These are phyloP conservation scores for Tenthredo amoena DNA, from an alignment of 2,888 invertebrate genomes.

Conservation along the genomic window DNA sequence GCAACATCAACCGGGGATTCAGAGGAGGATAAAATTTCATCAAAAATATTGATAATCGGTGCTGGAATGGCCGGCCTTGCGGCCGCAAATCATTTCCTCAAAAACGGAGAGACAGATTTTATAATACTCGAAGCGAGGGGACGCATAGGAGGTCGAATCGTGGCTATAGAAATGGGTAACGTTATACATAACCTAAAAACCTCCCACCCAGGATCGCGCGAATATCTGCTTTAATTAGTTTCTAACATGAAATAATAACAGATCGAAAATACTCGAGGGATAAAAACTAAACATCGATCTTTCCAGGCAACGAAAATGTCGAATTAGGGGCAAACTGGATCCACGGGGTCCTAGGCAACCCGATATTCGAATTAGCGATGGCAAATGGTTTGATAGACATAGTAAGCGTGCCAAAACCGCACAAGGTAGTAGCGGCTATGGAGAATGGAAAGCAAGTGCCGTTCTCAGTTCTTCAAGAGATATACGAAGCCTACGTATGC, in stretches of 20 bases:
- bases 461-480: slow-evolving; percentile 91
- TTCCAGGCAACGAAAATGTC: slow-evolving; percentile 79
- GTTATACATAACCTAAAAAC: slow-evolving; percentile 31
- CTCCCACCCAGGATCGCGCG: not conserved
- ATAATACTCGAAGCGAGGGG: slow-evolving; percentile 90
- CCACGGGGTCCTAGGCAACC: slow-evolving; percentile 94
- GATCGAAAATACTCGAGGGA: not conserved
- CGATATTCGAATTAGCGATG: slow-evolving; percentile 92
- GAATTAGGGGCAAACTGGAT: slow-evolving; percentile 97
- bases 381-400: slow-evolving; percentile 92
- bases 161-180: slow-evolving; percentile 86
- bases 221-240: not conserved
- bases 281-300: slow-evolving; percentile 42
- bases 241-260: not conserved
- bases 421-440: slow-evolving; percentile 93
- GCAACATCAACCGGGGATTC: slow-evolving; percentile 74
- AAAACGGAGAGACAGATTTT: slow-evolving; percentile 90
- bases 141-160: slow-evolving; percentile 90
- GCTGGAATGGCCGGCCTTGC: slow-evolving; percentile 93
- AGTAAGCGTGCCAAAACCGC: slow-evolving; percentile 90
- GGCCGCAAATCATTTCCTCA: slow-evolving; percentile 89
- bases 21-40: slow-evolving; percentile 75
- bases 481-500: slow-evolving; percentile 95
- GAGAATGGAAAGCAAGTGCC: slow-evolving; percentile 94
- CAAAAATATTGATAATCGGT: slow-evolving; percentile 90